A percentile compares a stretch with the other conserved stretches of the same genome.
Evolutionary conservation across 2,888 invertebrate genomes (phyloP).

Genomic region (Crocallis elinguaria): DNA sequence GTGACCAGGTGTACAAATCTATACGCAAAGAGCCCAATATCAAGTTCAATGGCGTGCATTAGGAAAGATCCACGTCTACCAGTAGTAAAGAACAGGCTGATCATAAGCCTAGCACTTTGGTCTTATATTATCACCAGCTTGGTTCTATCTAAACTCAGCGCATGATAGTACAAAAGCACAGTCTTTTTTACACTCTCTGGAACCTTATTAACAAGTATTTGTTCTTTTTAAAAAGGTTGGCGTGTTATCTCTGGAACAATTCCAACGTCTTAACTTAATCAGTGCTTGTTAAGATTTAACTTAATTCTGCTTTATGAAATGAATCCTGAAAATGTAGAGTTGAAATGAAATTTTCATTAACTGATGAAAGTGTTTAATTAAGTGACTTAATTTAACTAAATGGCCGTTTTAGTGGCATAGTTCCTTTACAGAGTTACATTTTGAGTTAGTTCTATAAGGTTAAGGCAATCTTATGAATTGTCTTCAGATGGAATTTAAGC

Average conservation of each 20-base stretch:
- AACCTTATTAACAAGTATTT: constrained; percentile 13
- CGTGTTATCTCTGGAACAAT: constrained; percentile 4
- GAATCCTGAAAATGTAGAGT: constrained; percentile 5
- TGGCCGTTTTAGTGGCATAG: too few relatives aligned
- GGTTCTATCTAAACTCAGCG: neutral
- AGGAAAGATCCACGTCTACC: too few relatives aligned
- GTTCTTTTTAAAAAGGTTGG: neutral
- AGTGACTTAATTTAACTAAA: too few relatives aligned
- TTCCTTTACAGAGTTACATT: too few relatives aligned
- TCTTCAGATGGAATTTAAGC: too few relatives aligned
- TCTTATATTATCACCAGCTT: neutral
- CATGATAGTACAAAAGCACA: constrained; percentile 6
- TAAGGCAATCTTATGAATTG: too few relatives aligned
- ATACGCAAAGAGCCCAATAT: too few relatives aligned
- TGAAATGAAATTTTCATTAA: neutral
- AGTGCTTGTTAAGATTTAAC: constrained; percentile 15
- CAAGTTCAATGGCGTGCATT: too few relatives aligned
- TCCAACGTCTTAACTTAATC: constrained; percentile 11
- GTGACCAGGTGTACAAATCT: too few relatives aligned
- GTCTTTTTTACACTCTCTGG: constrained; percentile 4
- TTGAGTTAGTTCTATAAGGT: too few relatives aligned
- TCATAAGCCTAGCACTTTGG: too few relatives aligned
- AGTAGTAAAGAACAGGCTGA: too few relatives aligned
- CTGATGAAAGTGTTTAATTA: neutral
- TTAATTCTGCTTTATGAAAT: constrained; percentile 15